Evolutionary conservation across 2,888 invertebrate species (phyloP).

Genomic region (Invenusta paracnida): DNA sequence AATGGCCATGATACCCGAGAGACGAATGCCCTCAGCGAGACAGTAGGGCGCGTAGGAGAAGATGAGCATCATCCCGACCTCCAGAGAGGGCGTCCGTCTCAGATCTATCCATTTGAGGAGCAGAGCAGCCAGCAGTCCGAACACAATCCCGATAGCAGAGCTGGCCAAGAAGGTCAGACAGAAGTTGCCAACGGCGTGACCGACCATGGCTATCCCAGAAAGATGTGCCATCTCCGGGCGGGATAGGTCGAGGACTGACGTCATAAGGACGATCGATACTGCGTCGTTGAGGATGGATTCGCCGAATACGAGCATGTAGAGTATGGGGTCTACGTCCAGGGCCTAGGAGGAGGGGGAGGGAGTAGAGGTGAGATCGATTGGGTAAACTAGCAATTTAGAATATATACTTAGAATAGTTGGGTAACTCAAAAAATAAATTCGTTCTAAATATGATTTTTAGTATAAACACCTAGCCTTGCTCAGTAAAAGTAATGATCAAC

Average conservation of each 20-base stretch:
- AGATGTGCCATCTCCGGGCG: constrained; percentile 59
- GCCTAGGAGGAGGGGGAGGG: constrained; percentile 65
- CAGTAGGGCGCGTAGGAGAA: constrained; percentile 98
- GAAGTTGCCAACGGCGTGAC: constrained; percentile 76
- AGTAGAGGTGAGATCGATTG: background rate
- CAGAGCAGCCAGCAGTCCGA: constrained; percentile 85
- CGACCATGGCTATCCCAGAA: constrained; percentile 20
- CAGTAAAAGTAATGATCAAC: no score
- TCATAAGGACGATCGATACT: constrained; percentile 81
- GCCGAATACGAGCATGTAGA: constrained; percentile 98
- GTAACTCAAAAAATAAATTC: no score
- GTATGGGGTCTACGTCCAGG: constrained; percentile 86
- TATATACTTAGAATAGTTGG: no score
- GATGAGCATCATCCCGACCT: constrained; percentile 95
- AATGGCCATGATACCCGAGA: constrained; percentile 98
- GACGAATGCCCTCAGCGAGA: constrained; percentile 87
- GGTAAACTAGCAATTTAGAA: background rate
- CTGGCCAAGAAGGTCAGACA: constrained; percentile 97
- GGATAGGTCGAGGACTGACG: constrained; percentile 55
- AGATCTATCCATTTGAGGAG: constrained; percentile 49
- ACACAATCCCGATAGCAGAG: constrained; percentile 87
- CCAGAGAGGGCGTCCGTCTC: constrained; percentile 72
- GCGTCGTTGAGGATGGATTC: constrained; percentile 94
- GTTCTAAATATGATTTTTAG: no score
- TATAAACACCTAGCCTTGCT: no score